phyloP scores from a whole-genome alignment of 2,888 invertebrate genomes.

The Corythucha ciliata region DNA sequence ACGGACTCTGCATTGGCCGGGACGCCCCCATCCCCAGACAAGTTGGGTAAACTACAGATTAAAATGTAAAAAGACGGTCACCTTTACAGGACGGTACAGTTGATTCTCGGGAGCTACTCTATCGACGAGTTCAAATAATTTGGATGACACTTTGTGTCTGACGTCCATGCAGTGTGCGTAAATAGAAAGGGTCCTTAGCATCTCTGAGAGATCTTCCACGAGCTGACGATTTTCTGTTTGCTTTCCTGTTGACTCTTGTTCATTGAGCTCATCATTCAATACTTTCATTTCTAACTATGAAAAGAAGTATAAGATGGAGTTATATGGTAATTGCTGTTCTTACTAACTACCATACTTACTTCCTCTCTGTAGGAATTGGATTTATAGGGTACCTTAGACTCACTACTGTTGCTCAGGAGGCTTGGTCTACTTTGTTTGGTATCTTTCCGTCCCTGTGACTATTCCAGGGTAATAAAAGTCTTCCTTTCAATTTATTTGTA shows the following conservation, averaged over 20 bases:
- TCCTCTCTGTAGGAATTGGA: constrained; percentile 24
- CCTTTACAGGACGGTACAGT: constrained; percentile 12
- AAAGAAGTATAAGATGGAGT: no score
- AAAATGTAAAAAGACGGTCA: background rate
- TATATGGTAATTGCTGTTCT: no score
- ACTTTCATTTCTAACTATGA: constrained; percentile 28
- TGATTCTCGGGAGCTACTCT: constrained; percentile 5
- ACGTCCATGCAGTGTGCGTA: constrained; percentile 24
- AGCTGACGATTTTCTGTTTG: constrained; percentile 19
- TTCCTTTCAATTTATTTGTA: no score
- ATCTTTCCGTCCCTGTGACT: background rate
- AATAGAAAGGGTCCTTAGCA: constrained; percentile 22
- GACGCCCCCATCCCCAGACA: no score
- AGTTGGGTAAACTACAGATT: no score
- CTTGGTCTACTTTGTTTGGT: constrained; percentile 12
- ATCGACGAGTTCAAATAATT: constrained; percentile 14
- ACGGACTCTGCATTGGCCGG: no score
- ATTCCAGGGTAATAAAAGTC: no score
- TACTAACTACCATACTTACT: constrained; percentile 15
- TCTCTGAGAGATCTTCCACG: constrained; percentile 21
- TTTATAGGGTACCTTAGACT: constrained; percentile 21
- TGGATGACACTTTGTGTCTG: constrained; percentile 21
- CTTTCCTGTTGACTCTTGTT: constrained; percentile 23
- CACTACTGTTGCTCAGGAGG: constrained; percentile 20
- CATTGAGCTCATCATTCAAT: constrained; percentile 24